A percentile compares a stretch with the other conserved stretches of the same genome.
Evolutionary conservation across 2,888 invertebrate species (phyloP).

Genomic region (Rhopalosiphum nymphaeae): DNA sequence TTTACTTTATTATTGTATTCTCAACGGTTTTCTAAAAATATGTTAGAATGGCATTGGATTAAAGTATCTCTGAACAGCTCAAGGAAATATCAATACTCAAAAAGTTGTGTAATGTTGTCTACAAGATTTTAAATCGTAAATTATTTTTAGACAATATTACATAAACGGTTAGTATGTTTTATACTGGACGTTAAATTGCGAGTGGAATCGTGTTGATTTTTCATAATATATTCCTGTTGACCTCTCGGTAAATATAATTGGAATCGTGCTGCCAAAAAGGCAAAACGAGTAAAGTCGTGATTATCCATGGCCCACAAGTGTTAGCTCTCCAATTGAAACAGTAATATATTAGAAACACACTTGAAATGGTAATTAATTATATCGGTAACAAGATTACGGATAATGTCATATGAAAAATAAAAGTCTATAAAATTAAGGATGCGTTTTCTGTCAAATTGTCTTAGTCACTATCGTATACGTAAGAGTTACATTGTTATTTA

Average conservation of each 20-base stretch:
- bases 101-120: neutral
- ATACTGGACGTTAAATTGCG: neutral
- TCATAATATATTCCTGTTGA: conserved; percentile 27
- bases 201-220: conserved; percentile 48
- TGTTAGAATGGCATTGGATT: neutral
- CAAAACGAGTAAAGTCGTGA: conserved; percentile 47
- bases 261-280: conserved; percentile 54
- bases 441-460: conserved; percentile 15
- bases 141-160: neutral
- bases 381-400: conserved; percentile 8
- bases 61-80: neutral
- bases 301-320: conserved; percentile 42
- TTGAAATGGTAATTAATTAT: conserved; percentile 46
- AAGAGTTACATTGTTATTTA: neutral
- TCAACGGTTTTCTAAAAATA: neutral
- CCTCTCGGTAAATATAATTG: conserved; percentile 39
- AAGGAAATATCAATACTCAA: neutral
- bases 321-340: conserved; percentile 20
- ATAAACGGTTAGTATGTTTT: conserved; percentile 8
- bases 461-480: neutral
- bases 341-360: conserved; percentile 41
- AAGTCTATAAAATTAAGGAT: conserved; percentile 29
- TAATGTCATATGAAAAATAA: neutral
- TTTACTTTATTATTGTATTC: neutral
- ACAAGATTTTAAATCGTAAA: neutral